Evolutionary conservation across 2,797 vertebrate genomes (phyloP).

Genomic region (Lerista edwardsae): DNA sequence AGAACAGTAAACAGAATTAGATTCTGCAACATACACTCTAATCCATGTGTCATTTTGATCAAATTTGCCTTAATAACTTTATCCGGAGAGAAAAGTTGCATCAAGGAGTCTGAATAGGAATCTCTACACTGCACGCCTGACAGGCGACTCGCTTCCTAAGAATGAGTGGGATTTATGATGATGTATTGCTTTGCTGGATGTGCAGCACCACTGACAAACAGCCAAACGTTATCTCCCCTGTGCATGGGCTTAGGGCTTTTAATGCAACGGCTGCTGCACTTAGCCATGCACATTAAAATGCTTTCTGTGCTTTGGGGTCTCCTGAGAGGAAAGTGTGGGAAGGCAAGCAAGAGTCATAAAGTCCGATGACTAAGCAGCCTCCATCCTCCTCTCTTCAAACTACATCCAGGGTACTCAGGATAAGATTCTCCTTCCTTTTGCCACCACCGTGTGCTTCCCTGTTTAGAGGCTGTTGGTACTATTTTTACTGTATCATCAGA

Average conservation of each 20-base stretch:
- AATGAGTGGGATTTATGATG: not conserved
- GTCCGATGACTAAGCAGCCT: constrained; percentile 8
- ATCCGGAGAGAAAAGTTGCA: constrained; percentile 69
- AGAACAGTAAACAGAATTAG: constrained; percentile 85
- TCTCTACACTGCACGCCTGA: not conserved
- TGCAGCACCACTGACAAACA: not conserved
- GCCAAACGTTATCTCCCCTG: constrained; percentile 23
- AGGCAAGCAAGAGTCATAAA: not conserved
- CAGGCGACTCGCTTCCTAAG: not conserved
- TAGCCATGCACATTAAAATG: not conserved
- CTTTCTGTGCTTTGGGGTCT: not conserved
- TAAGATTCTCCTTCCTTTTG: not conserved
- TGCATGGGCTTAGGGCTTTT: not conserved
- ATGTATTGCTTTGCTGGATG: constrained; percentile 8
- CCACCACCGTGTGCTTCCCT: not conserved
- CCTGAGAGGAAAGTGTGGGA: not conserved
- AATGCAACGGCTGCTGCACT: constrained; percentile 3
- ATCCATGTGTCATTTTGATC: constrained; percentile 81
- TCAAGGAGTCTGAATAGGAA: constrained; percentile 47
- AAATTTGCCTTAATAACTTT: constrained; percentile 82
- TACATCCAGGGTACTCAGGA: not conserved
- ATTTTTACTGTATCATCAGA: not conserved
- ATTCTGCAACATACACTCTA: constrained; percentile 75
- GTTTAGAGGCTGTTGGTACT: not conserved
- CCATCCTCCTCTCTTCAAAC: not conserved